Base-by-base conservation (phyloP, 2,797 vertebrate genomes). In the Scyliorhinus canicula region DNA sequence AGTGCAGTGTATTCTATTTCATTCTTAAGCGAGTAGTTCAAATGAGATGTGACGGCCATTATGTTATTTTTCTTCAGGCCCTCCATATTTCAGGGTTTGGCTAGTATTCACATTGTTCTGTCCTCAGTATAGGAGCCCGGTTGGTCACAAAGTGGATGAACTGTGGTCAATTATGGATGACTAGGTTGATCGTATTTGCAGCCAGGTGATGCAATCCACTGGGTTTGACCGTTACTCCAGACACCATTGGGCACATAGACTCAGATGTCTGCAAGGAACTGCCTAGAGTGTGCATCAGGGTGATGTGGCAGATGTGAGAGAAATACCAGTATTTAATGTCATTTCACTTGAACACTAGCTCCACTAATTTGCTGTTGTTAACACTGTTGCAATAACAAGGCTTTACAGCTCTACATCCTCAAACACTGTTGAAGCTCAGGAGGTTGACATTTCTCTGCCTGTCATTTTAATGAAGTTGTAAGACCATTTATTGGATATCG, bases 301-400 rank as follows among this genome's bases (percentile, higher is more conserved):
- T 65, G 44, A 8, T 26, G 57, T 91, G 88, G 7, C n/a, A 47
- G 60, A 3, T 5, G 8, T 14, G 4, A 65, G 19, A 40, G 47
- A 82, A 82, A 47, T 82, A 19, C 88, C 88, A 63, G 60, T 40
- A 63, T 91, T 44, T 91, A 60, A 65, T n/a, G n/a, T 63, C 57
- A 91, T 24, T n/a, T 60, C 88, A 91, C n/a, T 91, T 26, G 88
- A 26, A n/a, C 60, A 14, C 88, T 12, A 91, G 57, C 88, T 65
- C 21, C n/a, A 40, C 55, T 91, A 91, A 91, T 91, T 91, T 63
- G 60, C 88, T 91, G 60, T 57, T 65, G 88, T n/a, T 91, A 91
- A 9, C 57, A 63, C 60, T 26, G 88, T 65, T 26, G 40, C 86
- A 65, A 44, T 91, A 65, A 91, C 40, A 91, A 40, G 88, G 88